Conservation (phyloP, 2,113 vertebrate genomes). For the Falcunculus frontatus region DNA sequence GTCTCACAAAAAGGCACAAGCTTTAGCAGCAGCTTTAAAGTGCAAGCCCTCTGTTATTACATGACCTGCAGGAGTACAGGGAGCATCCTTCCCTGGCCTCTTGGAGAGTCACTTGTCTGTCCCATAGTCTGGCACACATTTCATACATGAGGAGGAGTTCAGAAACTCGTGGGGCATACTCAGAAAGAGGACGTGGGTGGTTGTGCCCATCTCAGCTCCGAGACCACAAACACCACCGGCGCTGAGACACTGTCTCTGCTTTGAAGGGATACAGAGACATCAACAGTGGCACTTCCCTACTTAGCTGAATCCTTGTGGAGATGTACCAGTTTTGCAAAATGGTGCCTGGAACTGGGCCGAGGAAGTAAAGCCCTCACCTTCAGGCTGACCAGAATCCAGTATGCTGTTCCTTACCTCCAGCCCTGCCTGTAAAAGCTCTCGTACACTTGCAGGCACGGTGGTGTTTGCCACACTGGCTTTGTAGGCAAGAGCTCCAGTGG, state of each 20-base stretch:
- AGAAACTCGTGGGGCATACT: neutral
- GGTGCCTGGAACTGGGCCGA: neutral
- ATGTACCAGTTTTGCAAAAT: neutral
- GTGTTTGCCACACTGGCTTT: neutral
- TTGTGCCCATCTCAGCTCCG: fast-evolving
- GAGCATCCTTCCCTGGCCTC: neutral
- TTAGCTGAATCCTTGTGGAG: neutral
- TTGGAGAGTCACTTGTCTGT: neutral
- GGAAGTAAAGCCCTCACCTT: neutral
- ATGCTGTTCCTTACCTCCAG: neutral
- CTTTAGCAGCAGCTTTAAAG: neutral
- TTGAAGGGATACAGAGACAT: neutral
- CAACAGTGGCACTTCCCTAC: neutral
- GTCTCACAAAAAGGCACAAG: neutral
- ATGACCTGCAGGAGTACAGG: neutral
- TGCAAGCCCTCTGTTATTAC: neutral
- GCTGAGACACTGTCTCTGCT: neutral
- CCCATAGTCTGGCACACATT: neutral
- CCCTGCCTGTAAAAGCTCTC: neutral
- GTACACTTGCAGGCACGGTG: fast-evolving
- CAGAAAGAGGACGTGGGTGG: fast-evolving
- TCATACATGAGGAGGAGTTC: fast-evolving
- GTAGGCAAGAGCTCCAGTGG: neutral
- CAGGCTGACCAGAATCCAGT: neutral
- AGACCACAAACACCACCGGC: neutral